A percentile compares a stretch with the other conserved stretches of the same genome.
phyloP scores from a whole-genome alignment of 2,888 invertebrate genomes.

The Miltochrista miniata region DNA sequence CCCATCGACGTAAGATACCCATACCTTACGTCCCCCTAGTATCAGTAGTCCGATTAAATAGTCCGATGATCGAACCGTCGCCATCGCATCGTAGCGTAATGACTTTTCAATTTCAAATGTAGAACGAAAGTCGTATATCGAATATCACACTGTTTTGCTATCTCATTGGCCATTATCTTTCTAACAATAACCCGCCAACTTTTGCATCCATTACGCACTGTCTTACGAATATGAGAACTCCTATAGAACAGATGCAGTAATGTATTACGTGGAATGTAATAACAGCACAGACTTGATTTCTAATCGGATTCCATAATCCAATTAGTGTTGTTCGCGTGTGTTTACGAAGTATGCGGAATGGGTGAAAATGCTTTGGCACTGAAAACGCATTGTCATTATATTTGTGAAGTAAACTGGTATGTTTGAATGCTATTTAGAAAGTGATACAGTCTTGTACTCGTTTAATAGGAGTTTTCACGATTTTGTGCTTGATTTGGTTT shows the following conservation, averaged over 20 bases:
- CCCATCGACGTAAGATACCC: too few species aligned
- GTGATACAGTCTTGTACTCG: neutral
- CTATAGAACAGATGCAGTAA: constrained; percentile 20
- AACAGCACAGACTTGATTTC: constrained; percentile 27
- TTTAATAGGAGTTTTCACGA: too few species aligned
- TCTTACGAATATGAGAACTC: neutral
- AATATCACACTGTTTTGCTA: constrained; percentile 49
- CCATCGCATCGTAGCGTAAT: constrained; percentile 41
- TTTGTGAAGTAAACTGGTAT: constrained; percentile 4
- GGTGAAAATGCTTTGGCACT: constrained; percentile 33
- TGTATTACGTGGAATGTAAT: constrained; percentile 24
- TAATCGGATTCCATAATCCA: constrained; percentile 31
- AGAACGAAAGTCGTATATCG: constrained; percentile 45
- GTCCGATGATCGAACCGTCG: too few species aligned
- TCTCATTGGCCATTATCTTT: constrained; percentile 2
- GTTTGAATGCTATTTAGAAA: constrained; percentile 20
- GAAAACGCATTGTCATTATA: constrained; percentile 37
- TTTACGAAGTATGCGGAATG: constrained; percentile 38
- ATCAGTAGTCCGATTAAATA: too few species aligned
- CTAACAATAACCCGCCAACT: neutral
- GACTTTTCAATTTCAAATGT: constrained; percentile 56
- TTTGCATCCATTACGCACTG: constrained; percentile 26
- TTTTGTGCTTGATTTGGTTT: too few species aligned
- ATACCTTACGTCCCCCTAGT: too few species aligned
- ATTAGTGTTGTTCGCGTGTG: constrained; percentile 41